Conservation (phyloP, 2,113 vertebrate species). For the Gasterosteus aculeatus region DNA sequence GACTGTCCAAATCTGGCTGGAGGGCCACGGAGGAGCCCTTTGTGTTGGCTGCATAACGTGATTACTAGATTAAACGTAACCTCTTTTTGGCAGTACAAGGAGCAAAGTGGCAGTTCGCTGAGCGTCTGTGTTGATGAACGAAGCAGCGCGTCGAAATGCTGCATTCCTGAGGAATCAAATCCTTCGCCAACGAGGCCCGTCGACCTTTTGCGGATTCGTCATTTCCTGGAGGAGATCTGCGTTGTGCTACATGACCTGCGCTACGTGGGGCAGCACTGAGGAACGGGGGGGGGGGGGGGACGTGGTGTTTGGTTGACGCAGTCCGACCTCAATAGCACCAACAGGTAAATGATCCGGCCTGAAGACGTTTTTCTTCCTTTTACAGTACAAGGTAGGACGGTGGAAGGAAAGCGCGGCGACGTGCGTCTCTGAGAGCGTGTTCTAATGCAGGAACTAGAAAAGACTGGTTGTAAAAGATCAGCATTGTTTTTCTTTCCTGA, state of each 20-base stretch:
- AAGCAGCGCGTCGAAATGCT: conserved; percentile 37
- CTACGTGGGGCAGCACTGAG: conserved; percentile 40
- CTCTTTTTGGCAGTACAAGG: conserved; percentile 39
- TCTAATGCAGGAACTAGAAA: conserved; percentile 52
- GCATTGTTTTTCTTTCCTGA: conserved; percentile 70
- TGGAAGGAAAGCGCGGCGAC: conserved; percentile 44
- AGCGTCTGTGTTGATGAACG: conserved; percentile 35
- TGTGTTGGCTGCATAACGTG: conserved; percentile 37
- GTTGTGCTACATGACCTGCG: conserved; percentile 53
- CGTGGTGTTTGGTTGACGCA: conserved; percentile 23
- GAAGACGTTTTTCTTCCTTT: conserved; percentile 21
- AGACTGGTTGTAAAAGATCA: conserved; percentile 54
- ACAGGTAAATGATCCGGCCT: conserved; percentile 36
- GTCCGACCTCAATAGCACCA: conserved; percentile 56
- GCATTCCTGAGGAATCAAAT: conserved; percentile 68
- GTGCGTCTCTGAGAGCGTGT: conserved; percentile 53
- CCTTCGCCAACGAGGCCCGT: conserved; percentile 44
- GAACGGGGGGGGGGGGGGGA: too few relatives aligned
- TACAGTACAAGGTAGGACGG: conserved; percentile 37
- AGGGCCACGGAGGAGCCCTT: conserved; percentile 18
- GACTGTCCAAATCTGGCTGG: conserved; percentile 19
- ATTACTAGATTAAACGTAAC: conserved; percentile 33
- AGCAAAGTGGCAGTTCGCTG: conserved; percentile 20
- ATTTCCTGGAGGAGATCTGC: conserved; percentile 42
- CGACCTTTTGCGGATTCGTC: conserved; percentile 14